Evolutionary conservation across 2,888 invertebrate genomes (phyloP), one percentile per base, ranked within the genome.

Genomic region (Caenorhabditis afra): DNA sequence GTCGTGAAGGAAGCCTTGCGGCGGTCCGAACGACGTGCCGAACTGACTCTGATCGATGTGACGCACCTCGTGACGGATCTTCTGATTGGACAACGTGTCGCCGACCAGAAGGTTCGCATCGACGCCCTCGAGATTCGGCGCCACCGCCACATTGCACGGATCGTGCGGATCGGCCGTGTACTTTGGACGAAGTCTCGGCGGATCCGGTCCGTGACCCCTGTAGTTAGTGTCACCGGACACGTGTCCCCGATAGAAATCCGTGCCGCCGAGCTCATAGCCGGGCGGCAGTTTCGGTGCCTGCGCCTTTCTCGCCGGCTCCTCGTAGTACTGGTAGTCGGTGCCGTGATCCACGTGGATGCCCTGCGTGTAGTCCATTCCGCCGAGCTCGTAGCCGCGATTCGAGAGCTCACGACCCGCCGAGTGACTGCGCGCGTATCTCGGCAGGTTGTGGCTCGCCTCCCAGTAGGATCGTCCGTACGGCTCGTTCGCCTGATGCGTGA

Each of bases 81-180:
- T 85, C 66, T 87, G 87, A 66, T 89, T 89, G 18, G 89, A 87
- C 12, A 89, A 66, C 4, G 88, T 88, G 77, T 86, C 86, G 22
- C 86, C 86, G 16, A 86, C 83, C 14, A 85, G 81, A 5, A 83
- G 77, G 22, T 85, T 82, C 10, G 84, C 81, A 45, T 84, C 82
- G 10, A 83, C 81, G 29, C 59, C 74, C 47, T 87, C 87, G 10
- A 88, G 64, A 64, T 85, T 86, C 14, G 85, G 84, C 16, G 85
- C 81, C 1, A 86, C 71, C 35, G 80, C 86, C 3, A 83, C 84
- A 68, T 89, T 89, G 58, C 86, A 81, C 7, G 88, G 85, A 29
- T 82, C 84, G 23, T 82, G 81, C 1, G 88, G 82, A 73, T 89
- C 87, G 2, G 89, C 89, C 18, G 81, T 82, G 77, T 85, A 89